Evolutionary conservation across 1,140 invertebrate species (phyloP), one percentile per base, ranked within the genome.

Genomic region (Amyelois transitella): DNA sequence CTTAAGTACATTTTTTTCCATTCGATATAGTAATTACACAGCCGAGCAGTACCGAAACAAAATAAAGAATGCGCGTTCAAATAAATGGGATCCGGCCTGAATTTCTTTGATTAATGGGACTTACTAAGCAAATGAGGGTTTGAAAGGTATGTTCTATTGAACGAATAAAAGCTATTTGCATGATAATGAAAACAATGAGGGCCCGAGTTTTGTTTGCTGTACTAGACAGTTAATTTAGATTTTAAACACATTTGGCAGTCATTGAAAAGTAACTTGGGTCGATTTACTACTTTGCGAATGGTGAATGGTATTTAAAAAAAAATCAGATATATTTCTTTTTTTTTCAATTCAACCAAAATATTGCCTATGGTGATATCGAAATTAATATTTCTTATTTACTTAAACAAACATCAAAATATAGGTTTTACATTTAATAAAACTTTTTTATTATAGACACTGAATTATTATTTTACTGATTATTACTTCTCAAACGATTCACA

Each of bases 101-200:
- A 53, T 60, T 64, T 64, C 54, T 64, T 64, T 64, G 58, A 64
- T 64, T 64, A 64, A 64, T 60, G 51, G 43, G 28, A 60, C 53
- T 50, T 44, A 25, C 28, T 51, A 28, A 43, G 20, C 21, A 57
- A 64, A 57, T 55, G 51, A 62, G 54, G 28, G 53, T 53, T 59
- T 53, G 53, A 28, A 21, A 56, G 38, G 54, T 48, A 49, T 58
- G 49, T 53, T 24, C 50, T 28, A 57, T 32, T 47, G 50, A 53
- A 43, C 45, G n/a, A 49, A 51, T 45, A 47, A 56, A 56, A 51
- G 43, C 48, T 12, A 53, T 58, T 58, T 58, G 32, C 56, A 53
- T 58, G 48, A 50, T 51, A 50, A 54, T 56, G 18, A 38, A 51
- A 56, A 56, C 55, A 51, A 55, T 43, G 51, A 43, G 43, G 18